Conservation (phyloP, 2,888 invertebrate species). For the Hemicrepidius hirtus region DNA sequence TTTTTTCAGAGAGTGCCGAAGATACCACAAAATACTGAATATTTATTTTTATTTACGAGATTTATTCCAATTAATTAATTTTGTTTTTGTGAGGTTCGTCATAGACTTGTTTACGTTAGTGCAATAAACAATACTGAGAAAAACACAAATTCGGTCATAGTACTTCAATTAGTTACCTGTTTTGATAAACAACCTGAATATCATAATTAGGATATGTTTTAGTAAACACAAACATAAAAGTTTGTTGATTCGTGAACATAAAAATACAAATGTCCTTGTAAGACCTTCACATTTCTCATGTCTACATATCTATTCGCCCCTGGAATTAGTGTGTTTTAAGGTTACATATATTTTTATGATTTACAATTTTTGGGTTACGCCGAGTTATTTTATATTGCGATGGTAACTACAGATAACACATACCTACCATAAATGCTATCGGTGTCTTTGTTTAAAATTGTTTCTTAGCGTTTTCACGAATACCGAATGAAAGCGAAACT, state of each 20-base stretch:
- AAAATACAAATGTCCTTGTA: conserved; percentile 43
- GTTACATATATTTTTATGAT: conserved; percentile 38
- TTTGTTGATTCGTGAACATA: conserved; percentile 30
- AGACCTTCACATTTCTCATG: conserved; percentile 44
- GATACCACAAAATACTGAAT: too few species aligned
- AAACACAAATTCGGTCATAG: conserved; percentile 5
- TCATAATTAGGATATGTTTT: conserved; percentile 31
- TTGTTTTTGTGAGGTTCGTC: too few species aligned
- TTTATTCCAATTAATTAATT: too few species aligned
- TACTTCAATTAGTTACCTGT: conserved; percentile 9
- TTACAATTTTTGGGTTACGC: conserved; percentile 31
- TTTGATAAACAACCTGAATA: conserved; percentile 36
- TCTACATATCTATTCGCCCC: conserved; percentile 32
- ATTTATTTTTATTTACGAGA: too few species aligned
- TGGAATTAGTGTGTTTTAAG: conserved; percentile 39
- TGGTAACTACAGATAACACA: conserved; percentile 2
- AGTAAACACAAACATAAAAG: conserved; percentile 40
- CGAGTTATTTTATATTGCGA: conserved; percentile 26
- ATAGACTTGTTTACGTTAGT: too few species aligned
- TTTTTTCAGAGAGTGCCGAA: too few species aligned
- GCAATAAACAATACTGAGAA: conserved; percentile 1
- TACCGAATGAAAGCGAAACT: conserved; percentile 11
- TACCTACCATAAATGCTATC: not conserved
- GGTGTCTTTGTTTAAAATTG: conserved; percentile 20
- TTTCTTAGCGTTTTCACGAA: conserved; percentile 22